Evolutionary conservation across 2,888 invertebrate species (phyloP).

Genomic region (Dynastes tityus): DNA sequence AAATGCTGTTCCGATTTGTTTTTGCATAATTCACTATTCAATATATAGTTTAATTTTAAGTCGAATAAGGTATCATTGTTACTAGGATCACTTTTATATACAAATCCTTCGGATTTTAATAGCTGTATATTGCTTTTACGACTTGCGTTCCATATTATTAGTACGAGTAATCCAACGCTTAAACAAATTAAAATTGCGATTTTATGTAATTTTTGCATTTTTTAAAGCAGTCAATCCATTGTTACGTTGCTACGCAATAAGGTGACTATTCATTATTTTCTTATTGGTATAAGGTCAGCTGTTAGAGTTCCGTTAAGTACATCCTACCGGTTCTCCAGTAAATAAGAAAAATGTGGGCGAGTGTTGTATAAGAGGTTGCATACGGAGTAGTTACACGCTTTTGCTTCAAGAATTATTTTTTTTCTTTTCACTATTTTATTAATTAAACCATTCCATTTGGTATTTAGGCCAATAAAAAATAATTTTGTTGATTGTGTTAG

Average conservation of each 20-base stretch:
- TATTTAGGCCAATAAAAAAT: too few species aligned
- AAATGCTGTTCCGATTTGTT: conserved; percentile 57
- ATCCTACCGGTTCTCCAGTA: conserved; percentile 18
- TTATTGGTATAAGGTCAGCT: conserved; percentile 16
- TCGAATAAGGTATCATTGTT: conserved; percentile 58
- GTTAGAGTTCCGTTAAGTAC: conserved; percentile 24
- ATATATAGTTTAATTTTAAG: conserved; percentile 61
- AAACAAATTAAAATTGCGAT: conserved; percentile 17
- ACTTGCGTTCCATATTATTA: conserved; percentile 28
- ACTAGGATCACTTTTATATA: conserved; percentile 23
- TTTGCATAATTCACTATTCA: conserved; percentile 59
- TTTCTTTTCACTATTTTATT: too few species aligned
- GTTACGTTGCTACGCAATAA: neutral
- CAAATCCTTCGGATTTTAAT: conserved; percentile 21
- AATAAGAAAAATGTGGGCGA: conserved; percentile 13
- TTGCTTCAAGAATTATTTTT: neutral
- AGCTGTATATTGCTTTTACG: neutral
- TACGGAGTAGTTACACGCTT: neutral
- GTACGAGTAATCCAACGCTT: neutral
- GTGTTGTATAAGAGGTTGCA: conserved; percentile 13
- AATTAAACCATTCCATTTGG: too few species aligned
- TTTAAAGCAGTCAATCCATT: neutral
- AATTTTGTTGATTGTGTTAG: too few species aligned
- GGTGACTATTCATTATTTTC: conserved; percentile 3
- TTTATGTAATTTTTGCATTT: conserved; percentile 33